These are phyloP conservation scores for Thaumetopoea pityocampa DNA, from an alignment of 1,140 invertebrate species.

Conservation along the genomic window DNA sequence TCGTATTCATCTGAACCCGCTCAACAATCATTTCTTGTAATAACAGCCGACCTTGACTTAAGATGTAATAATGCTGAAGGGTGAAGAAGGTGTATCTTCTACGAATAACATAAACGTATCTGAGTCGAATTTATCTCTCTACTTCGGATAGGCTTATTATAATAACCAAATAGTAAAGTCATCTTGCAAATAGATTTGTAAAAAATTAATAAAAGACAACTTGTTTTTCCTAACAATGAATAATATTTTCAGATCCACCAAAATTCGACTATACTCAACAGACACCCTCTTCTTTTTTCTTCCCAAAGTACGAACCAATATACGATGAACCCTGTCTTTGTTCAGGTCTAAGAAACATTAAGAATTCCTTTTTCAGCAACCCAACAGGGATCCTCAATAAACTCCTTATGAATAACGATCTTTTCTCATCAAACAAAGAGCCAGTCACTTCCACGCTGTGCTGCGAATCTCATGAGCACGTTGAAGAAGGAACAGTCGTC, in stretches of 20 bases:
- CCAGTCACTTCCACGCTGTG: slow-evolving; percentile 37
- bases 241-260: slow-evolving; percentile 1
- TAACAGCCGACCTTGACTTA: too few species aligned
- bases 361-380: slow-evolving; percentile 25
- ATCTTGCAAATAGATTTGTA: too few species aligned
- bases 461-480: slow-evolving; percentile 50
- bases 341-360: slow-evolving; percentile 26
- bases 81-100: too few species aligned
- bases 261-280: neutral
- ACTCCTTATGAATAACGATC: slow-evolving; percentile 40
- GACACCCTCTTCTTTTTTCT: neutral
- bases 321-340: slow-evolving; percentile 47
- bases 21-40: too few species aligned
- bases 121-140: too few species aligned
- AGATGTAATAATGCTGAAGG: too few species aligned
- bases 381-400: slow-evolving; percentile 45
- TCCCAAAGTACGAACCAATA: slow-evolving; percentile 18
- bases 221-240: neutral
- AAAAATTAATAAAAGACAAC: too few species aligned
- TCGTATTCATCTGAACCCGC: too few species aligned
- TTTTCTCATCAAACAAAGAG: slow-evolving; percentile 44
- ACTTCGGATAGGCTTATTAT: too few species aligned
- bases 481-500: slow-evolving; percentile 42
- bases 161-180: too few species aligned
- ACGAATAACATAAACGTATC: too few species aligned